Evolutionary conservation across 2,888 invertebrate species (phyloP).

Genomic region (Pristionchus exspectatus): DNA sequence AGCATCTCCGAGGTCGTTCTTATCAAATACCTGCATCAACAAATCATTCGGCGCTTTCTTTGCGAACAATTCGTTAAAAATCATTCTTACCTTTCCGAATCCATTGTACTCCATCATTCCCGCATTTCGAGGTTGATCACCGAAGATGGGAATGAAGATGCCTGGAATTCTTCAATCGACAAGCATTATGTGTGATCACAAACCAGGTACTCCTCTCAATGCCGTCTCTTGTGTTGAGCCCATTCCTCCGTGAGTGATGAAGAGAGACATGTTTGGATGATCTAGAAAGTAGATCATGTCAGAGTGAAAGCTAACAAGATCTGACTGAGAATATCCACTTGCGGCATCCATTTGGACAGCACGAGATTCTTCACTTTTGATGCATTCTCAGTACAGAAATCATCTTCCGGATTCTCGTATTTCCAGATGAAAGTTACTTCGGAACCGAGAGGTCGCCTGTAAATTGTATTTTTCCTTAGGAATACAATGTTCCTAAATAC

Average conservation of each 20-base stretch:
- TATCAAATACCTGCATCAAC: conserved; percentile 57
- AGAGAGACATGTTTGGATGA: conserved; percentile 16
- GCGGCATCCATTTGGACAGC: conserved; percentile 40
- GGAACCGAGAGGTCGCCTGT: background rate
- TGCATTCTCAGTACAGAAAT: background rate
- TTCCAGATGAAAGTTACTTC: conserved; percentile 38
- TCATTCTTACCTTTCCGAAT: conserved; percentile 2
- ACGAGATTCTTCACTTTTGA: background rate
- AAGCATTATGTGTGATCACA: background rate
- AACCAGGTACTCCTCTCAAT: conserved; percentile 34
- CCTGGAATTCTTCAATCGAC: background rate
- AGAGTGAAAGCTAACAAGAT: background rate
- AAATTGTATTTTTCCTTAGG: no score
- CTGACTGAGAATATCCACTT: conserved; percentile 32
- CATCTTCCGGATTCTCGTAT: conserved; percentile 5
- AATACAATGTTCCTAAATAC: no score
- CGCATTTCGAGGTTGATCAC: conserved; percentile 31
- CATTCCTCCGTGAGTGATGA: conserved; percentile 38
- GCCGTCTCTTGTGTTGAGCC: conserved; percentile 23
- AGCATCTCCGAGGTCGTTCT: conserved; percentile 60
- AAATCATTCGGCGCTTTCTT: background rate
- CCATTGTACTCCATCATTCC: conserved; percentile 46
- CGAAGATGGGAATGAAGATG: conserved; percentile 18
- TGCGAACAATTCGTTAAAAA: background rate
- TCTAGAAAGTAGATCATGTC: background rate